Percentiles rank a stretch among this genome's conserved stretches.
phyloP scores from a whole-genome alignment of 2,113 vertebrate genomes.

The Nesospiza acunhae region DNA sequence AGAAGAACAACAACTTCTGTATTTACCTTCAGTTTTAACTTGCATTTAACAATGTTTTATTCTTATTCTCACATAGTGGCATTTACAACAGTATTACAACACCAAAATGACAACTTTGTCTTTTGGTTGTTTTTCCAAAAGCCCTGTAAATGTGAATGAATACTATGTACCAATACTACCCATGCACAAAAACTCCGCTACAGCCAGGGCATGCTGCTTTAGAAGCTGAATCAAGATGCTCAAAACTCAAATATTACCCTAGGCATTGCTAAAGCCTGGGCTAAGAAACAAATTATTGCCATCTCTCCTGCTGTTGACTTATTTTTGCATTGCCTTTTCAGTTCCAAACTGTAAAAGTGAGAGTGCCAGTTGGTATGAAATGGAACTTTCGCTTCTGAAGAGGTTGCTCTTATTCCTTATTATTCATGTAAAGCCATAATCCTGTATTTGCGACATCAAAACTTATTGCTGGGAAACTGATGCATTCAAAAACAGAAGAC shows the following conservation, averaged over 20 bases:
- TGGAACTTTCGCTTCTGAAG: not conserved
- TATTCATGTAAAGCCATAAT: conserved; percentile 30
- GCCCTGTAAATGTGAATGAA: not conserved
- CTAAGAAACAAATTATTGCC: not conserved
- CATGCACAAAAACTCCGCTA: not conserved
- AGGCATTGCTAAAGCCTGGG: not conserved
- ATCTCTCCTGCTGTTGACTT: not conserved
- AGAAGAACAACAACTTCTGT: not conserved
- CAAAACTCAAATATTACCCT: not conserved
- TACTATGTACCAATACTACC: not conserved
- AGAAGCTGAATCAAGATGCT: not conserved
- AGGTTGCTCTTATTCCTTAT: not conserved
- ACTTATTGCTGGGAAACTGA: not conserved
- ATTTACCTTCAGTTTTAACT: not conserved
- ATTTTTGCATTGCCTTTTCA: not conserved
- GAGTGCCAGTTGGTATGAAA: not conserved
- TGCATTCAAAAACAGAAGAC: not conserved
- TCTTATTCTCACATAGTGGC: not conserved
- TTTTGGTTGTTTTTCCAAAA: not conserved
- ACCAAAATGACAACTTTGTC: not conserved
- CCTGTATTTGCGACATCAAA: not conserved
- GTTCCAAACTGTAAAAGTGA: not conserved
- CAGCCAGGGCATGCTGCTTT: not conserved
- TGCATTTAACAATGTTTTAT: not conserved
- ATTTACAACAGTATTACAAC: not conserved